Base-by-base conservation (phyloP, 2,797 vertebrate genomes). In the Avahi laniger region DNA sequence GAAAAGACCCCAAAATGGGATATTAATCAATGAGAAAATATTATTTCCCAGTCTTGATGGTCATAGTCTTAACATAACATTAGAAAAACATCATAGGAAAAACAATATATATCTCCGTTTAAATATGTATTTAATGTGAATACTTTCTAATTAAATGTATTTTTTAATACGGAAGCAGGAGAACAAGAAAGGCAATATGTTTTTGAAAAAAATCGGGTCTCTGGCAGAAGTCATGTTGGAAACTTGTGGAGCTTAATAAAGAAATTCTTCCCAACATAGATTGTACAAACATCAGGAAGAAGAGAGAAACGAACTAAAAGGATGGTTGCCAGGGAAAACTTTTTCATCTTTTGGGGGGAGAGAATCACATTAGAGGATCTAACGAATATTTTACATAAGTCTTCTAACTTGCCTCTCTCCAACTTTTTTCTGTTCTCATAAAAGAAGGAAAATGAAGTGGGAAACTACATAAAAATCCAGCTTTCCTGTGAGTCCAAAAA, bases 101-200 rank as follows among this genome's bases (percentile, higher is more conserved):
- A 92, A 46, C 41, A 91, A 79, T 57, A 54, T 63, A 0, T 22
- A 33, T 83, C n/a, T 89, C 67, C 46, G 84, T 72, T 94, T 96
- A 85, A 76, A 70, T 52, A 82, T 22, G 14, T 63, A 69, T 65
- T 79, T 78, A 48, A 72, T 82, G 57, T 65, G n/a, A 35, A 75
- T 70, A 5, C 50, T 93, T 92, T 92, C 43, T 88, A 88, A 70
- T 88, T 63, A 48, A 75, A 95, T 67, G 30, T 93, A 18, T 85
- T 65, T 93, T 90, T 69, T 10, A 57, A 83, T 81, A 67, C 8
- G 14, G 13, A 22, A 61, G 38, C n/a, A 48, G 7, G 35, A 87
- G 70, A 91, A 75, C 30, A 85, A 91, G 35, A 67, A 94, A 73
- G 22, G 9, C 63, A 52, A 15, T 75, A 83, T 57, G 41, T 85